Evolutionary conservation across 1,140 invertebrate species (phyloP), one percentile per base, ranked within the genome.

Genomic region (Pemphigus obesinymphae): DNA sequence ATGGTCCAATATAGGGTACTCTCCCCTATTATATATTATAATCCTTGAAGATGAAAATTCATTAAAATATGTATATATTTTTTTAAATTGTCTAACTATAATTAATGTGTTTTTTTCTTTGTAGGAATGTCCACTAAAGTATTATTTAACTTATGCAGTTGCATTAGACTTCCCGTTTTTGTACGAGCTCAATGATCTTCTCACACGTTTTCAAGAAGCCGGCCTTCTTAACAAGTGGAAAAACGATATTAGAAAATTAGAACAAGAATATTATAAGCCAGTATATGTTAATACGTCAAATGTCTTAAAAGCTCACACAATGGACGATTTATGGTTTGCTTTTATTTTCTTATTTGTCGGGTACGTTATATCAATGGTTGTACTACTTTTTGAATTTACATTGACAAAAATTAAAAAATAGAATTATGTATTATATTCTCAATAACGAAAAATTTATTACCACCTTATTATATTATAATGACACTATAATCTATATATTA

Each of bases 271-370:
- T 58, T 78, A 78, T 40, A 8, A 23, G 5, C 73, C 73, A 26
- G 0, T 78, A 43, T 3, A 1, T 15, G 6, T 11, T 7, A 78
- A 58, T 1, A 17, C 29, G 37, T 40, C 48, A 29, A 34, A 76
- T 15, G 50, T 6, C 1, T 55, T 55, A 58, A 78, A 78, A 17
- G 50, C 50, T 1, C 58, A 78, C n/a, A 58, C 73, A 15, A 23
- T 78, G 34, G 17, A 78, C 11, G 73, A 78, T 58, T 78, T 78
- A 29, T 78, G 73, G 73, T 78, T 78, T 58, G 73, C 73, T 6
- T 78, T 78, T 58, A 5, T 78, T 8, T 78, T 78, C 23, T 43
- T 78, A 17, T 55, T 78, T 26, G 13, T 53, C 34, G 73, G 73
- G 1, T 58, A 78, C 4, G 15, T 26, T 17, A 26, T 26, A 5